These are phyloP conservation scores for Sorex fumeus DNA, from an alignment of 2,113 vertebrate genomes.

Conservation along the genomic window DNA sequence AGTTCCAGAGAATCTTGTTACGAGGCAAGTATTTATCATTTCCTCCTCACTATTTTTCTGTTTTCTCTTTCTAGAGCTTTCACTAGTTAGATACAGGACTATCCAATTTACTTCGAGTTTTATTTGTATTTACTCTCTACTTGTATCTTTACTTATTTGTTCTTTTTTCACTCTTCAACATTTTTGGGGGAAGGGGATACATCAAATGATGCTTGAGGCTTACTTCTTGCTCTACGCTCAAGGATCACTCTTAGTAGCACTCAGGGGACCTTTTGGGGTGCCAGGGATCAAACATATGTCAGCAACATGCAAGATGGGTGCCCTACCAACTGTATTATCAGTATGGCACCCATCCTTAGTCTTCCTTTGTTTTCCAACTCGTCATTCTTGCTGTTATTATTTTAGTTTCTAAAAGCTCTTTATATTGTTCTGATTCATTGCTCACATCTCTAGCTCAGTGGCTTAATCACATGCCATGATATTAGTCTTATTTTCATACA, in stretches of 20 bases:
- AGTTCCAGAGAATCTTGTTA: conserved; percentile 34
- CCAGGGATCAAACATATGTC: too few species aligned
- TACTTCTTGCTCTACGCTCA: not conserved
- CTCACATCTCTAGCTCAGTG: too few species aligned
- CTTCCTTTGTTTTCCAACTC: not conserved
- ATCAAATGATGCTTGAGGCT: not conserved
- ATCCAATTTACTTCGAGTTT: not conserved
- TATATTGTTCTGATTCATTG: not conserved
- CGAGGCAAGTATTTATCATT: not conserved
- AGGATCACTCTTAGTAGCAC: too few species aligned
- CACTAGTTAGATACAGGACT: not conserved
- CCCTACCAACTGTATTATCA: too few species aligned
- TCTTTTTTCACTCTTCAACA: too few species aligned
- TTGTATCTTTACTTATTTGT: too few species aligned
- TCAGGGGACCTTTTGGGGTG: too few species aligned
- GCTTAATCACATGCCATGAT: not conserved
- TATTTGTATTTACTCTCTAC: too few species aligned
- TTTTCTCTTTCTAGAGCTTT: not conserved
- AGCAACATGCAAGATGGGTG: too few species aligned
- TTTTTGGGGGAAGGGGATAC: not conserved
- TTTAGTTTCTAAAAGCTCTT: conserved; percentile 28
- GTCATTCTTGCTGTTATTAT: conserved; percentile 17
- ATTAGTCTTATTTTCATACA: not conserved
- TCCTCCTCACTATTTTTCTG: not conserved
- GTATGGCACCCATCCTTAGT: too few species aligned